These are phyloP conservation scores for Opisthocomus hoazin DNA, from an alignment of 2,113 vertebrate genomes.

Conservation along the genomic window DNA sequence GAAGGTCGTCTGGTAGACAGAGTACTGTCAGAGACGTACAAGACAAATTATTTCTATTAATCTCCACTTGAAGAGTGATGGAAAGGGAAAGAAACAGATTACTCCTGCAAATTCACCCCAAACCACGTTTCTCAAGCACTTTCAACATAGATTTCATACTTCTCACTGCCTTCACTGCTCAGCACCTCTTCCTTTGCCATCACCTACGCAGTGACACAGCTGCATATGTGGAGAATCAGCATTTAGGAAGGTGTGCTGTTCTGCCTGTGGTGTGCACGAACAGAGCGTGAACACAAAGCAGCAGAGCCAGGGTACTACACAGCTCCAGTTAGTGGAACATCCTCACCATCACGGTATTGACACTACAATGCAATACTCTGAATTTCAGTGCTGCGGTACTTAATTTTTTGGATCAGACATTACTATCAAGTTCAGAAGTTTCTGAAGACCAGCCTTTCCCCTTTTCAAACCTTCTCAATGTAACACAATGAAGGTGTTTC, in stretches of 20 bases:
- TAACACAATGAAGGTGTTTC: neutral
- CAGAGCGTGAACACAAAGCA: neutral
- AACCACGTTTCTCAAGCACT: neutral
- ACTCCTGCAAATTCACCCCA: neutral
- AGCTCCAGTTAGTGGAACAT: neutral
- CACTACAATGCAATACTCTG: neutral
- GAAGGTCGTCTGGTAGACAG: neutral
- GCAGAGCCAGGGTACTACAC: neutral
- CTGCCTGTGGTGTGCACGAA: neutral
- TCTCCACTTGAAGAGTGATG: neutral
- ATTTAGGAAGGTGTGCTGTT: neutral
- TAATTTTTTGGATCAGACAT: neutral
- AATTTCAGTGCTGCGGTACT: neutral
- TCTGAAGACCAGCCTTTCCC: neutral
- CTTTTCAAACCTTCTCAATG: neutral
- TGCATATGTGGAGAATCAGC: rapidly evolving
- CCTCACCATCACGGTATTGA: neutral
- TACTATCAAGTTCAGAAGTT: neutral
- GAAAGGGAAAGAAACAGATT: neutral
- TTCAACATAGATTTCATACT: neutral
- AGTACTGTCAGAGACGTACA: neutral
- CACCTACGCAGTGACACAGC: neutral
- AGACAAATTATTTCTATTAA: neutral
- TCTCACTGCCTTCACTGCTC: neutral
- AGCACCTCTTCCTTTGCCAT: neutral